Evolutionary conservation across 2,797 vertebrate species (phyloP).

Genomic region (Gymnoscopelus braueri): DNA sequence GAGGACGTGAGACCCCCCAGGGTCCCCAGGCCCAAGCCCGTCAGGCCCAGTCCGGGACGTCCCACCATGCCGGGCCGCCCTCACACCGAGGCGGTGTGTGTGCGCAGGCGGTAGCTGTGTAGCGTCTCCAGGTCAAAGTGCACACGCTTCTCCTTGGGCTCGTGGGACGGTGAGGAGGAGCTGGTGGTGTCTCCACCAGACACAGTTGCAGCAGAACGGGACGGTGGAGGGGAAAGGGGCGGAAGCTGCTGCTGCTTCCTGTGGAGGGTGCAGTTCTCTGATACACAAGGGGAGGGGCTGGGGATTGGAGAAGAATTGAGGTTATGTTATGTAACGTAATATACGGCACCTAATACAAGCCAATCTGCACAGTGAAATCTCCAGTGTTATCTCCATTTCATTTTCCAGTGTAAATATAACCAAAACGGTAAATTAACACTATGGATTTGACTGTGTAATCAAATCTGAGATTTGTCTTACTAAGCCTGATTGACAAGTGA

Average conservation of each 20-base stretch:
- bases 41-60: conserved; percentile 75
- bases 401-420: too few relatives aligned
- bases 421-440: too few relatives aligned
- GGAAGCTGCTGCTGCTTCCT: conserved; percentile 68
- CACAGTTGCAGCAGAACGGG: conserved; percentile 65
- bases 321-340: not conserved
- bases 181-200: conserved; percentile 63
- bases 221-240: conserved; percentile 69
- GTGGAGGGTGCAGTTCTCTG: conserved; percentile 81
- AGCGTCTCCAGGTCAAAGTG: conserved; percentile 86
- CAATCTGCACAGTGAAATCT: too few relatives aligned
- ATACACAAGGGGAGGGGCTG: conserved; percentile 82
- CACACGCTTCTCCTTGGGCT: conserved; percentile 81
- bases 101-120: conserved; percentile 81
- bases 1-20: conserved; percentile 63
- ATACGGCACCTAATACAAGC: too few relatives aligned
- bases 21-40: conserved; percentile 66
- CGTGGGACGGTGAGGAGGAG: conserved; percentile 68
- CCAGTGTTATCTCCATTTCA: too few relatives aligned
- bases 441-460: too few relatives aligned
- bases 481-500: too few relatives aligned
- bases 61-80: conserved; percentile 60
- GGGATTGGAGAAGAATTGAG: conserved; percentile 47
- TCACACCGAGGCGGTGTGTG: conserved; percentile 65
- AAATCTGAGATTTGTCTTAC: too few relatives aligned